phyloP scores from a whole-genome alignment of 2,888 invertebrate species.

The Julus scanicus region DNA sequence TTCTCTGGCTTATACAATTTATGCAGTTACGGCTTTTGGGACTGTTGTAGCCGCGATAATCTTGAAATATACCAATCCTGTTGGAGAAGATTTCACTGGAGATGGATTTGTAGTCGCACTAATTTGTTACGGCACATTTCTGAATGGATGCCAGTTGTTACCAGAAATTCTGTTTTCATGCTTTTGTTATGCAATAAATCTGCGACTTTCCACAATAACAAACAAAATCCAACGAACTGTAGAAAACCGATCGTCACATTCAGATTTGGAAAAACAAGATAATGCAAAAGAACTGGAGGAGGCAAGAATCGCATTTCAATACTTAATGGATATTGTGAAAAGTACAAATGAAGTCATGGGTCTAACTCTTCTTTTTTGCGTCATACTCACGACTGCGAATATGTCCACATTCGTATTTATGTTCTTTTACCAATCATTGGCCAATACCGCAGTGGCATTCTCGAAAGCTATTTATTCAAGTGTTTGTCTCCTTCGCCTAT shows the following conservation, averaged over 20 bases:
- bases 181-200: not conserved
- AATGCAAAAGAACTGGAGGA: not conserved
- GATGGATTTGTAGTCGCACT: conserved; percentile 10
- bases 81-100: not conserved
- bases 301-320: not conserved
- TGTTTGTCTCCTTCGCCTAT: not conserved
- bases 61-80: not conserved
- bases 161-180: conserved; percentile 5
- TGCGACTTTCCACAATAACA: not conserved
- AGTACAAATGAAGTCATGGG: conserved; percentile 11
- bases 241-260: not conserved
- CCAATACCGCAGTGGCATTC: not conserved
- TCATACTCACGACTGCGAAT: not conserved
- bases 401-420: not conserved
- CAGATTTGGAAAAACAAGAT: not conserved
- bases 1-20: not conserved
- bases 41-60: not conserved
- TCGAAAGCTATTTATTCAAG: not conserved
- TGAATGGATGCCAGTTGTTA: not conserved
- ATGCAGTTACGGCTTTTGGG: not conserved
- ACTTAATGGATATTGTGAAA: not conserved
- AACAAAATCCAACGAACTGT: not conserved
- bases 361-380: not conserved
- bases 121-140: not conserved
- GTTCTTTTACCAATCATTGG: not conserved